These are phyloP conservation scores for Cerceris ruficornis DNA, from an alignment of 2,888 invertebrate species.

Conservation along the genomic window DNA sequence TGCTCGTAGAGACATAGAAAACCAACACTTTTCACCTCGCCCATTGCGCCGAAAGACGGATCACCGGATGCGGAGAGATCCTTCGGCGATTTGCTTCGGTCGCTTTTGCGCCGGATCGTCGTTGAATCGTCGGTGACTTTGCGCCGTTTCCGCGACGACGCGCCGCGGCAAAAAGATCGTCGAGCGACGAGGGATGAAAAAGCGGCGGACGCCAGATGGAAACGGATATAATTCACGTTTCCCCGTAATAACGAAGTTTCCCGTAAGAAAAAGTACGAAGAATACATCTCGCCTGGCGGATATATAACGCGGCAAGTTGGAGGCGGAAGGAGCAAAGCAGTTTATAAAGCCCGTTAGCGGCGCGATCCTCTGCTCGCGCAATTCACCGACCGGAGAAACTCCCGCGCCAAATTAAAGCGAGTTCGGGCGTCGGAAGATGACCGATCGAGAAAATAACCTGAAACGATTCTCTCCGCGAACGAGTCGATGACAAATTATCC, in stretches of 20 bases:
- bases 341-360: not conserved
- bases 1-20: no score
- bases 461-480: not conserved
- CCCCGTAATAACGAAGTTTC: constrained; percentile 44
- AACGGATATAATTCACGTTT: constrained; percentile 41
- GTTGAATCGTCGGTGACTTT: no score
- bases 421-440: not conserved
- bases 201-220: constrained; percentile 19
- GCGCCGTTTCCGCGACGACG: not conserved
- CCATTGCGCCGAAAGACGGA: no score
- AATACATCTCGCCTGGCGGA: constrained; percentile 1
- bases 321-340: constrained; percentile 11
- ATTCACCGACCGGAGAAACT: not conserved
- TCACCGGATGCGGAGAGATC: no score
- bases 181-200: constrained; percentile 5
- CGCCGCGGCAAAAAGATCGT: not conserved
- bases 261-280: constrained; percentile 12
- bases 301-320: constrained; percentile 1
- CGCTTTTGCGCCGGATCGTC: no score
- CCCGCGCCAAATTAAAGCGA: constrained; percentile 5
- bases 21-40: no score
- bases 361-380: not conserved
- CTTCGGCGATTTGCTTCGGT: no score
- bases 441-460: constrained; percentile 7
- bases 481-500: not conserved